Conservation (phyloP, 2,113 vertebrate species). For the Hiodon tergisus region DNA sequence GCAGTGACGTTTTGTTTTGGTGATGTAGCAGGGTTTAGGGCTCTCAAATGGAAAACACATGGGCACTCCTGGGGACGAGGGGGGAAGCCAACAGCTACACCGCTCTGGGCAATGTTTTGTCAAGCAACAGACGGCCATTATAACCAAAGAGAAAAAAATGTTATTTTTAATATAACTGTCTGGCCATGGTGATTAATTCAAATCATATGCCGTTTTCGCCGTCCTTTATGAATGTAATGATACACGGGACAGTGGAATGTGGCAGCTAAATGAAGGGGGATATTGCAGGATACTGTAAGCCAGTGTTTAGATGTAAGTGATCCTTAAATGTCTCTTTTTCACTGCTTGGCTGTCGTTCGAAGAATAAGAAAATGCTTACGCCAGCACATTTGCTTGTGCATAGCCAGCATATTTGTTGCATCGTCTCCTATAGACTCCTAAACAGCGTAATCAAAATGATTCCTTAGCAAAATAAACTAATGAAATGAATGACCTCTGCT, state of each 20-base stretch:
- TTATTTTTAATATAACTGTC: slow-evolving; percentile 70
- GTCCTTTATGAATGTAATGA: slow-evolving; percentile 62
- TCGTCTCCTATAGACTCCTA: neutral
- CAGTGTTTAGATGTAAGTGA: slow-evolving; percentile 28
- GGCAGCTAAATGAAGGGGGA: slow-evolving; percentile 52
- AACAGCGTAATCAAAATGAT: neutral
- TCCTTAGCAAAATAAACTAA: neutral
- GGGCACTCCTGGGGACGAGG: slow-evolving; percentile 58
- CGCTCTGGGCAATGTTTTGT: slow-evolving; percentile 64
- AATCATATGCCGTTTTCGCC: slow-evolving; percentile 63
- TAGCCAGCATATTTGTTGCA: neutral
- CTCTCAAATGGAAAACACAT: slow-evolving; percentile 67
- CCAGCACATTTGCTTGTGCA: neutral
- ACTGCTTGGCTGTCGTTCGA: neutral
- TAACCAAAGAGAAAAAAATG: slow-evolving; percentile 63
- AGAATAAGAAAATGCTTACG: slow-evolving; percentile 1
- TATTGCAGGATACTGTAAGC: slow-evolving; percentile 11
- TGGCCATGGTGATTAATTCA: slow-evolving; percentile 76
- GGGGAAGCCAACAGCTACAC: slow-evolving; percentile 63
- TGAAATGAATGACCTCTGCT: neutral
- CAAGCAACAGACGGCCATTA: slow-evolving; percentile 71
- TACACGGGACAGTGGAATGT: slow-evolving; percentile 61
- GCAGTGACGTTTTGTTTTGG: slow-evolving; percentile 63
- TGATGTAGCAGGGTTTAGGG: slow-evolving; percentile 51
- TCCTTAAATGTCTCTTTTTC: slow-evolving; percentile 28